Percentiles rank a stretch among this genome's conserved stretches.
Evolutionary conservation across 2,113 vertebrate genomes (phyloP).

Genomic region (Mungos mungo): DNA sequence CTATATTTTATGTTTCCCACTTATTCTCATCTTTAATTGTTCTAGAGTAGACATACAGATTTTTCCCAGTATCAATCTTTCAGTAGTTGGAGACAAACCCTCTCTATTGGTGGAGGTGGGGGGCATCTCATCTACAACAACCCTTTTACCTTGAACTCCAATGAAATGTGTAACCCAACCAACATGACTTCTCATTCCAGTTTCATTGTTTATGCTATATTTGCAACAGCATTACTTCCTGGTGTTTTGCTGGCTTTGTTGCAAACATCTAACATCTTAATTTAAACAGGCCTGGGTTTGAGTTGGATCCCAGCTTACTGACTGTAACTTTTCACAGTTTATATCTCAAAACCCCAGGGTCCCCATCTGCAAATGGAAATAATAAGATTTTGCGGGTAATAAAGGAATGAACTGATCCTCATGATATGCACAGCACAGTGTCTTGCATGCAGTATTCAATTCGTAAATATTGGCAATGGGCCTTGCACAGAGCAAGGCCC

Average conservation of each 20-base stretch:
- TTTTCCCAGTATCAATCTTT: neutral
- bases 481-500: neutral
- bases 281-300: neutral
- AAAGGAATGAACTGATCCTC: neutral
- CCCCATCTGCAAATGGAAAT: neutral
- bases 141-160: neutral
- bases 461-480: neutral
- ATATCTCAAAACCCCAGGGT: neutral
- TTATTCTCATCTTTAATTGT: neutral
- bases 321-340: neutral
- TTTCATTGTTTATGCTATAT: slow-evolving; percentile 28
- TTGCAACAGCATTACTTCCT: neutral
- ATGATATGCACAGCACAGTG: neutral
- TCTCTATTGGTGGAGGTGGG: neutral
- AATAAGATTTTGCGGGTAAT: neutral
- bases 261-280: neutral
- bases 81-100: neutral
- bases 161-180: neutral
- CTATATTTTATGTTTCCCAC: neutral
- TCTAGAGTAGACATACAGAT: neutral
- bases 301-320: neutral
- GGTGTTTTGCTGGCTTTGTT: neutral
- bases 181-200: neutral
- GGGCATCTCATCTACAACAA: neutral
- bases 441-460: neutral